Conservation (phyloP, 2,113 vertebrate species). For the Cottus gobio region DNA sequence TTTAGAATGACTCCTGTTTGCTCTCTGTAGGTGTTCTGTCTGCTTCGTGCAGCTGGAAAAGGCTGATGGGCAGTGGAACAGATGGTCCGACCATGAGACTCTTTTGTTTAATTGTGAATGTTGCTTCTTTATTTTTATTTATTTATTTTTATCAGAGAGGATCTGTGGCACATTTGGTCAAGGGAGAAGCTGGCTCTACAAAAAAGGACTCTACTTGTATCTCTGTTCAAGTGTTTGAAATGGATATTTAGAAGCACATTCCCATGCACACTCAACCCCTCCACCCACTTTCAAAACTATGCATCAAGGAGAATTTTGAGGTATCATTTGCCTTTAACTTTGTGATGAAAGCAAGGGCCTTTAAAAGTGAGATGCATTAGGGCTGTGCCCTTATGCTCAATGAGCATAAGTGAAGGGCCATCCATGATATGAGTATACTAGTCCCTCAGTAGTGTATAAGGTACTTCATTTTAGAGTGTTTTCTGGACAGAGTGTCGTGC, state of each 20-base stretch:
- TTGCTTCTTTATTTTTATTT: constrained; percentile 22
- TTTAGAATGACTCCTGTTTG: constrained; percentile 4
- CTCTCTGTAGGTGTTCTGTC: constrained; percentile 21
- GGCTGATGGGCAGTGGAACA: constrained; percentile 45
- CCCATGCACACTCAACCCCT: constrained; percentile 40
- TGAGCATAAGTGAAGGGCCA: constrained; percentile 71
- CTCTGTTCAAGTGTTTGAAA: constrained; percentile 73
- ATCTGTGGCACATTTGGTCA: constrained; percentile 41
- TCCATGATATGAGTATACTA: constrained; percentile 58
- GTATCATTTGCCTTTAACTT: constrained; percentile 69
- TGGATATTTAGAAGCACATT: constrained; percentile 62
- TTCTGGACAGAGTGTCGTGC: constrained; percentile 55
- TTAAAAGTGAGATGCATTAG: constrained; percentile 62
- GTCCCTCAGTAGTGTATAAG: constrained; percentile 49
- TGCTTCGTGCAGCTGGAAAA: constrained; percentile 16
- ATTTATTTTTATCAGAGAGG: constrained; percentile 28
- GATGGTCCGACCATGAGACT: constrained; percentile 55
- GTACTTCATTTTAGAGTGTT: constrained; percentile 69
- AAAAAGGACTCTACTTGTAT: constrained; percentile 59
- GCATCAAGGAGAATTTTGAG: constrained; percentile 71
- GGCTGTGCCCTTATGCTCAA: constrained; percentile 60
- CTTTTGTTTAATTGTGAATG: constrained; percentile 74
- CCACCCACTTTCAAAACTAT: constrained; percentile 54
- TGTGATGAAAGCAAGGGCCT: constrained; percentile 65
- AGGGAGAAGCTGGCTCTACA: constrained; percentile 40